These are phyloP conservation scores for Sebastes matsubarae DNA, from an alignment of 2,797 vertebrate genomes.

Conservation along the genomic window DNA sequence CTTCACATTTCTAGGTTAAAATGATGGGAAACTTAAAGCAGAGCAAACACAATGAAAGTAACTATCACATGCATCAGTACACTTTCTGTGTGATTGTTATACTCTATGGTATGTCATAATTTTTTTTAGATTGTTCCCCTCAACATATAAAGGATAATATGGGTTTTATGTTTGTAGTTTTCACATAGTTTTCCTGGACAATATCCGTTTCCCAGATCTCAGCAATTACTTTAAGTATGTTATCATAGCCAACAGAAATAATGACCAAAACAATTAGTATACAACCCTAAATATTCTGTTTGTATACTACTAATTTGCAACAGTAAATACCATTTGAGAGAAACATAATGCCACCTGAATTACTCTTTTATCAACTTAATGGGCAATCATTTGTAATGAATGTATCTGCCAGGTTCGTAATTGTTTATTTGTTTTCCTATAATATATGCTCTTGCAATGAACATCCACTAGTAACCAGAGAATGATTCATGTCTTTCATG, in stretches of 20 bases:
- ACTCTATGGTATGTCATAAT: too few relatives aligned
- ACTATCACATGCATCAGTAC: not conserved
- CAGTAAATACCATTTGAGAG: too few relatives aligned
- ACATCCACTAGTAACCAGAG: not conserved
- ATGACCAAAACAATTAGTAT: not conserved
- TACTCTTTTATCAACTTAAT: not conserved
- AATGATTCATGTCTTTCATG: not conserved
- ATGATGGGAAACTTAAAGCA: not conserved
- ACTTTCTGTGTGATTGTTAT: too few relatives aligned
- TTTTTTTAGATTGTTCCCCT: too few relatives aligned
- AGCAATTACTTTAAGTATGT: too few relatives aligned
- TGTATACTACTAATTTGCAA: not conserved
- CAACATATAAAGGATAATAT: too few relatives aligned
- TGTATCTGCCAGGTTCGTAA: not conserved
- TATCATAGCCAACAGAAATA: not conserved
- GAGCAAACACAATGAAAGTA: not conserved
- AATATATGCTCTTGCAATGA: not conserved
- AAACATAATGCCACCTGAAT: not conserved
- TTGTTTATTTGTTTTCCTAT: not conserved
- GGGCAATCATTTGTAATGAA: not conserved
- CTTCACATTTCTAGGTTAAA: not conserved
- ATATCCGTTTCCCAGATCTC: too few relatives aligned
- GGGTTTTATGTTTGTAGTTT: too few relatives aligned
- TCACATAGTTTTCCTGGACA: too few relatives aligned
- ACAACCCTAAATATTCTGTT: not conserved